phyloP scores from a whole-genome alignment of 2,797 vertebrate genomes.

The Myotis planiceps region DNA sequence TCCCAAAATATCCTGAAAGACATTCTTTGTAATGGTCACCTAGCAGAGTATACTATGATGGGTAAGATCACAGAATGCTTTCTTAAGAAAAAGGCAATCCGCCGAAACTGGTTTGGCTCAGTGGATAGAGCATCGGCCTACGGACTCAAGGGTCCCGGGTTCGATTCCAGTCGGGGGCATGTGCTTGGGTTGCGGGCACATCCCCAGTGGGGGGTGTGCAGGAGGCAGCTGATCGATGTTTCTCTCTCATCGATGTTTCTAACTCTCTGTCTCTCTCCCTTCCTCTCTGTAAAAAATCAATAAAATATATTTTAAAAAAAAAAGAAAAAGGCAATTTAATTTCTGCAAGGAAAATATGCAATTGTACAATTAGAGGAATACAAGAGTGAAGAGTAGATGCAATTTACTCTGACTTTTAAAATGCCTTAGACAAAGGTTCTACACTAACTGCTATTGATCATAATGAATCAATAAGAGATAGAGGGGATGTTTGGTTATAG shows the following conservation, averaged over 20 bases:
- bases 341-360: not conserved
- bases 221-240: too few species aligned
- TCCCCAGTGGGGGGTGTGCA: too few species aligned
- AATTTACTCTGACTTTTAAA: constrained; percentile 44
- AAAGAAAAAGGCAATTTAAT: not conserved
- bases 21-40: not conserved
- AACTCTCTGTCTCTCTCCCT: too few species aligned
- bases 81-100: not conserved
- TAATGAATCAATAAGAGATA: not conserved
- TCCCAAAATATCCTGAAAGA: not conserved
- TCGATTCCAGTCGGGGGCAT: too few species aligned
- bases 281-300: too few species aligned
- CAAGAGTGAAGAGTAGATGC: not conserved
- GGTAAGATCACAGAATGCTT: not conserved
- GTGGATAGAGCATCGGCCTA: too few species aligned
- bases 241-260: too few species aligned
- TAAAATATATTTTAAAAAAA: too few species aligned
- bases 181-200: too few species aligned
- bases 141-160: too few species aligned
- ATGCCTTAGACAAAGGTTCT: not conserved
- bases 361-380: not conserved
- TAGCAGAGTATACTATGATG: not conserved
- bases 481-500: constrained; percentile 4
- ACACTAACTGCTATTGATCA: constrained; percentile 48
- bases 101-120: too few species aligned